These are phyloP conservation scores for Sinohyriopsis cumingii DNA, from an alignment of 2,888 invertebrate genomes.

Conservation along the genomic window DNA sequence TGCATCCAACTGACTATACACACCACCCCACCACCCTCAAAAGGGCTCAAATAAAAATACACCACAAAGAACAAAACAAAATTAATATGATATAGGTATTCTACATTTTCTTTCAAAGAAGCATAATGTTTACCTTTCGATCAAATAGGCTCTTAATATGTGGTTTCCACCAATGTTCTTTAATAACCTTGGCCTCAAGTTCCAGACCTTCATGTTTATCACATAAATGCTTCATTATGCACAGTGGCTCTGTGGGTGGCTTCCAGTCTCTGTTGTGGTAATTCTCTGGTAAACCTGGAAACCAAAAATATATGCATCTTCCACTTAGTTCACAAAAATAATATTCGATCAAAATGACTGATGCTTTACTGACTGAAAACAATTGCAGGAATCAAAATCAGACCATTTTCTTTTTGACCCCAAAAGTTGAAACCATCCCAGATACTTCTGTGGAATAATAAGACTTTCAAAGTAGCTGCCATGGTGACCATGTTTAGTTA, in stretches of 20 bases:
- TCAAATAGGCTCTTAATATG: constrained; percentile 85
- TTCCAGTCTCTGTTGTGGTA: constrained; percentile 77
- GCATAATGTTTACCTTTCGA: constrained; percentile 75
- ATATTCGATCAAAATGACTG: too few relatives aligned
- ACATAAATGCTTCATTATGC: constrained; percentile 88
- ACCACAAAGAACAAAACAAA: background rate
- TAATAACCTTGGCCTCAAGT: constrained; percentile 92
- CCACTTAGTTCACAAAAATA: too few relatives aligned
- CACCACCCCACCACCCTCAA: too few relatives aligned
- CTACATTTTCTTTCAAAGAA: background rate
- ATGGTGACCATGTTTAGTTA: too few relatives aligned
- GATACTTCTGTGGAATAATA: too few relatives aligned
- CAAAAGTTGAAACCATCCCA: too few relatives aligned
- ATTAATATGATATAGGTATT: background rate
- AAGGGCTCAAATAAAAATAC: background rate
- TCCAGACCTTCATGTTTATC: constrained; percentile 85
- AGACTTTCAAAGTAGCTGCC: too few relatives aligned
- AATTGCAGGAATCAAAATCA: too few relatives aligned
- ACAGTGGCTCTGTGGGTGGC: constrained; percentile 80
- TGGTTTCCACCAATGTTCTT: constrained; percentile 88
- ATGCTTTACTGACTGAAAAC: too few relatives aligned
- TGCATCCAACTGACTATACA: too few relatives aligned
- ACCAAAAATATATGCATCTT: background rate
- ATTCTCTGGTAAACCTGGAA: constrained; percentile 81
- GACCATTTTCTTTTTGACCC: too few relatives aligned